A percentile compares a stretch with the other conserved stretches of the same genome.
These are phyloP conservation scores for Achroia grisella DNA, from an alignment of 1,140 invertebrate genomes.

Conservation along the genomic window DNA sequence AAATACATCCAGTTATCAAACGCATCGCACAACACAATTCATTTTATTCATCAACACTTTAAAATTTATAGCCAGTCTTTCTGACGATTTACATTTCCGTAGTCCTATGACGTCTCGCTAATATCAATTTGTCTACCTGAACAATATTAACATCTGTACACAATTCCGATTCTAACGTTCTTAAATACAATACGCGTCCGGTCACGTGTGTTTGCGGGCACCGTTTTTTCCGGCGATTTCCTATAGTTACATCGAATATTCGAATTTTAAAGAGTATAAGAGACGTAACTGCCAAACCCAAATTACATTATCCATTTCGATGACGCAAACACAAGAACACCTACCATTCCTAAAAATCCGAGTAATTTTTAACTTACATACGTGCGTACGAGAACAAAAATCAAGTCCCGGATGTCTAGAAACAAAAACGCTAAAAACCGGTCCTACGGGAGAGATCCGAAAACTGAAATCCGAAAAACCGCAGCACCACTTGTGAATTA, in stretches of 20 bases:
- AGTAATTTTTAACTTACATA: too few species aligned
- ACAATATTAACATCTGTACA: slow-evolving; percentile 15
- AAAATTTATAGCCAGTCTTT: slow-evolving; percentile 19
- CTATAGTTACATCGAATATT: background rate
- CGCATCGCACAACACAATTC: background rate
- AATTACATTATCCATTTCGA: too few species aligned
- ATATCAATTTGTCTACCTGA: slow-evolving; percentile 8
- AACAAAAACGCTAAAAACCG: background rate
- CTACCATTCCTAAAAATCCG: too few species aligned
- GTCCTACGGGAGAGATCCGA: slow-evolving; percentile 1
- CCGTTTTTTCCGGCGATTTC: background rate
- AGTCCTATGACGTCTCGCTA: background rate
- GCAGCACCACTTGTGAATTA: background rate
- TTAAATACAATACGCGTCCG: background rate
- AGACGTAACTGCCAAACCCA: background rate
- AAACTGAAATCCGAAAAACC: background rate
- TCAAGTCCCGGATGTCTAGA: too few species aligned
- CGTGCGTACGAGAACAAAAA: too few species aligned
- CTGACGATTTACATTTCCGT: slow-evolving; percentile 10
- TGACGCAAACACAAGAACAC: too few species aligned
- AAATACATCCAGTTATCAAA: slow-evolving; percentile 1
- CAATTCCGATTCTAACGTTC: background rate
- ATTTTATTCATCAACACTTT: background rate
- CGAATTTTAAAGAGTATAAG: background rate
- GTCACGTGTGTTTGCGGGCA: background rate